Conservation (phyloP, 2,797 vertebrate genomes). For the Euthynnus affinis region DNA sequence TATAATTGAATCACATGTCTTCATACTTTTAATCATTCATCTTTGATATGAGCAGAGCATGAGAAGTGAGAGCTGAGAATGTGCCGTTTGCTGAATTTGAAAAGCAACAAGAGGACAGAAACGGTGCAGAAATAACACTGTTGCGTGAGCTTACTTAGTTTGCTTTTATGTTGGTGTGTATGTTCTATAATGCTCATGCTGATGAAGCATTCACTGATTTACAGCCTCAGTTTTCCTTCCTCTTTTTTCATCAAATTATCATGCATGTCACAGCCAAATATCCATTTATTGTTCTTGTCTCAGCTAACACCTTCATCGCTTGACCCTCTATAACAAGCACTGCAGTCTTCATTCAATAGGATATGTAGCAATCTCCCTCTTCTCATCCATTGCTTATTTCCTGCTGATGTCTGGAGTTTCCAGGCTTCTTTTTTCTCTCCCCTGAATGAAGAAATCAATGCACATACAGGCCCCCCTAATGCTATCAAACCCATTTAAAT, state of each 20-base stretch:
- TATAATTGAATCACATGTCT: too few relatives aligned
- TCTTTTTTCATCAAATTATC: constrained; percentile 10
- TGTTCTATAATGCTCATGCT: too few relatives aligned
- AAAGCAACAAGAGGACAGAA: too few relatives aligned
- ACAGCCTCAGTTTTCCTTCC: neutral
- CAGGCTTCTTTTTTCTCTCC: constrained; percentile 8
- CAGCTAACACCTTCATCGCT: neutral
- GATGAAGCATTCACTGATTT: too few relatives aligned
- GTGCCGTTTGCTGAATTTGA: too few relatives aligned
- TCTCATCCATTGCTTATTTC: constrained; percentile 27
- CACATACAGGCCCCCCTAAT: constrained; percentile 44
- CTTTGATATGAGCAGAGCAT: too few relatives aligned
- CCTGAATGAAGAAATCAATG: constrained; percentile 55
- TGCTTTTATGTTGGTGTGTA: too few relatives aligned
- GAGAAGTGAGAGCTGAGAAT: too few relatives aligned
- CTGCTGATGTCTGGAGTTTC: constrained; percentile 42
- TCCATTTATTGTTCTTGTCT: constrained; percentile 5
- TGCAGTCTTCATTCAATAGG: neutral
- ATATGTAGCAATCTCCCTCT: constrained; percentile 19
- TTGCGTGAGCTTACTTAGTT: too few relatives aligned
- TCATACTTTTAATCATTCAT: too few relatives aligned
- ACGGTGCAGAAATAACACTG: too few relatives aligned
- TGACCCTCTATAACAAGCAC: constrained; percentile 10
- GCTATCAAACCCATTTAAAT: constrained; percentile 54
- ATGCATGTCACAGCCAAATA: neutral